Evolutionary conservation across 2,797 vertebrate genomes (phyloP), one percentile per base, ranked within the genome.

Genomic region (Anas flavirostris): DNA sequence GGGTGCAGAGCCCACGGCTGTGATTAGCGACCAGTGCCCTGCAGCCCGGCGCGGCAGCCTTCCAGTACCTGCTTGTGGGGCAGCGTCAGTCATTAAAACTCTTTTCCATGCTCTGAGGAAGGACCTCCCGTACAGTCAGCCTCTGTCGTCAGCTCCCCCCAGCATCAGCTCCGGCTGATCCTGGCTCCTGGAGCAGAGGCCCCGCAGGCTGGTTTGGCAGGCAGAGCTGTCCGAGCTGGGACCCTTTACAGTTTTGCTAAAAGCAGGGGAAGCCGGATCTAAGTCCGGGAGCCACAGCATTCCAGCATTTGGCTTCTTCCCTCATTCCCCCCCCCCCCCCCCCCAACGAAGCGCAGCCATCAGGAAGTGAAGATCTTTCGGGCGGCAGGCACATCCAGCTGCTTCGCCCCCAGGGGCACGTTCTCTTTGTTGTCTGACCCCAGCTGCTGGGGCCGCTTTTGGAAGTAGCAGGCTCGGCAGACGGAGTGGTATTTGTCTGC

Each of bases 401-500:
- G 95, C 90, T 96, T 97, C 96, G 83, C 90, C 70, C n/a, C 91
- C 67, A 8, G 19, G 0, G 76, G 95, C 56, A 91, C 2, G 82
- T 99, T 99, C 97, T 99, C 99, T 63, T 99, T 99, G 73, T 98
- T 96, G 44, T 97, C 97, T 0, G 2, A 22, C 3, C 59, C 78
- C 0, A 37, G 31, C 79, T 60, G 95, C 14, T 91, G 90, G 0
- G 82, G n/a, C 3, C 64, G 26, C 66, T 96, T 75, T 98, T 96
- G 29, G 92, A 98, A 98, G 52, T 99, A 99, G 97, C 99, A 99
- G 84, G 91, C 95, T 41, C 99, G 97, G 91, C 99, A 99, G 77
- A 98, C 99, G 0, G 99, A 99, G 62, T 99, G 99, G 93, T 99
- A 99, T 82, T 98, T 99, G 94, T 99, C 99, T 0, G 98, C 97